Percentiles rank a stretch among this genome's conserved stretches.
Conservation (phyloP, 1,140 invertebrate species). For the Acromyrmex heyeri region DNA sequence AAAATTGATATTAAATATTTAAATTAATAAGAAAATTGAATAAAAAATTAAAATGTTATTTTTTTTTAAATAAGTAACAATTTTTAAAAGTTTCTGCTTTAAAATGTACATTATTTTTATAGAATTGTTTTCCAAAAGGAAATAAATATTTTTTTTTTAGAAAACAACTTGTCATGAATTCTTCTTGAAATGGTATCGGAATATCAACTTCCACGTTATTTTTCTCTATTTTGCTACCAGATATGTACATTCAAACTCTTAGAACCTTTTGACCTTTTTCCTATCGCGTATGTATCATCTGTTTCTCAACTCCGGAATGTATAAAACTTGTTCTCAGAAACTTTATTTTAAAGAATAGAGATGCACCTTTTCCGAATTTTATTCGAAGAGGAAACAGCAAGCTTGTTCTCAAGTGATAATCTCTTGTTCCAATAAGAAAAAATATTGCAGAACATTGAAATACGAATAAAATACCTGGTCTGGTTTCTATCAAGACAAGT, state of each 20-base stretch:
- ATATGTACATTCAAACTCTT: conserved; percentile 3
- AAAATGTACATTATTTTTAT: not conserved
- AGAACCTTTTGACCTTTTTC: conserved; percentile 10
- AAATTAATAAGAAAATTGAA: not conserved
- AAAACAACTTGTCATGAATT: not conserved
- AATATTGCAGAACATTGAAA: conserved; percentile 1
- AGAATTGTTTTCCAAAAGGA: not conserved
- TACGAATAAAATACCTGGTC: conserved; percentile 2
- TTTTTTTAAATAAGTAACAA: not conserved
- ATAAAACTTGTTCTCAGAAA: not conserved
- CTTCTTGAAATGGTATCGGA: not conserved
- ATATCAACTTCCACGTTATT: not conserved
- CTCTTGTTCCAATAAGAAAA: conserved; percentile 17
- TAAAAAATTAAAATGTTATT: not conserved
- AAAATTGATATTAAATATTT: not conserved
- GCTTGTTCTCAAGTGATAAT: conserved; percentile 21
- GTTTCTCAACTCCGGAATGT: not conserved
- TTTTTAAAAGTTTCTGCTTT: not conserved
- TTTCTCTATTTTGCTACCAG: not conserved
- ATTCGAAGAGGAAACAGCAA: conserved; percentile 11
- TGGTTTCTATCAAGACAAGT: not conserved
- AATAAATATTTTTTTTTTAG: not conserved
- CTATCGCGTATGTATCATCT: conserved; percentile 22
- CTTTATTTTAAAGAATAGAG: not conserved
- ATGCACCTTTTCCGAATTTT: conserved; percentile 8